Conservation (phyloP, 2,888 invertebrate genomes). For the Cotesia congregata region DNA sequence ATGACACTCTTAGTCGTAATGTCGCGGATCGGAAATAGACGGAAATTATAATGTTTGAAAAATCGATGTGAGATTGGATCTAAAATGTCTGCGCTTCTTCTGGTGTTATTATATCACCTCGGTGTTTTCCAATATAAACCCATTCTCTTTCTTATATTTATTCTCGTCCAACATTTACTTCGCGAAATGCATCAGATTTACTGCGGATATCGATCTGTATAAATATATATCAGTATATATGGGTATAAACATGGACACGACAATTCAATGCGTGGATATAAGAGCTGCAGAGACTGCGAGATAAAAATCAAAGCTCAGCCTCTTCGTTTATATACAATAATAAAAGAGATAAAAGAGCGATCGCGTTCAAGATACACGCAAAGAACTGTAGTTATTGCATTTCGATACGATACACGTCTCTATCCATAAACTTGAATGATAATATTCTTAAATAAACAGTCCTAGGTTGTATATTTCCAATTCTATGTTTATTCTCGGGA, state of each 20-base stretch:
- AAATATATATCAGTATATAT: background rate
- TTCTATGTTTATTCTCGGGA: background rate
- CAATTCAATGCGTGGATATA: constrained; percentile 3
- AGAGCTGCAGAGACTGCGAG: constrained; percentile 7
- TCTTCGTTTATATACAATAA: background rate
- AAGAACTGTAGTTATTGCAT: background rate
- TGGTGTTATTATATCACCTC: constrained; percentile 3
- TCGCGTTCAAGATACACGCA: background rate
- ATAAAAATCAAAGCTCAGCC: constrained; percentile 1
- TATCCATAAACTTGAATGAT: background rate
- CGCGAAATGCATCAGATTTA: constrained; percentile 10
- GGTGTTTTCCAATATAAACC: constrained; percentile 36
- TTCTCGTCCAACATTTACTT: background rate
- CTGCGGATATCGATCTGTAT: constrained; percentile 7
- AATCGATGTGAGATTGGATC: constrained; percentile 40
- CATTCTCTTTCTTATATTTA: constrained; percentile 2
- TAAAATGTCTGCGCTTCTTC: constrained; percentile 28
- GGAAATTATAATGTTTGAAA: constrained; percentile 46
- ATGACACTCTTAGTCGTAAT: constrained; percentile 37
- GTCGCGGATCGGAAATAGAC: constrained; percentile 44
- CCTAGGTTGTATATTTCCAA: background rate
- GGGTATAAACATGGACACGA: background rate
- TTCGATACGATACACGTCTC: background rate
- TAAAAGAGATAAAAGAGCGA: background rate
- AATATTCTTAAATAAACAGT: constrained; percentile 8